These are phyloP conservation scores for Petroica traversi DNA, from an alignment of 2,113 vertebrate species.

Conservation along the genomic window DNA sequence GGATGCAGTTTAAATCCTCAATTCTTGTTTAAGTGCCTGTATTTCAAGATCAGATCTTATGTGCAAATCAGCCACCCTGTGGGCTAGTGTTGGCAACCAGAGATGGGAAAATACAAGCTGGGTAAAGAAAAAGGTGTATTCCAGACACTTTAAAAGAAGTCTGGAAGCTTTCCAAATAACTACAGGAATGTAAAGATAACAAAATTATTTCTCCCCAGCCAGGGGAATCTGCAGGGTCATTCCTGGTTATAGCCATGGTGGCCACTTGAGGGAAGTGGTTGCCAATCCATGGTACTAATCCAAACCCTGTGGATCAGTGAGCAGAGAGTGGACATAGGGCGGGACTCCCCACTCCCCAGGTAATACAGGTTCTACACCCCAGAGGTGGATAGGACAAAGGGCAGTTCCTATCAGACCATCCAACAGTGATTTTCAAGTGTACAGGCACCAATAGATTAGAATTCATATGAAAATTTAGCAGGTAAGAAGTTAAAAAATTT, in stretches of 20 bases:
- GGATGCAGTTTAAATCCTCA: not conserved
- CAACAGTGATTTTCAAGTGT: not conserved
- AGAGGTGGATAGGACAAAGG: not conserved
- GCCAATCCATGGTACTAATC: not conserved
- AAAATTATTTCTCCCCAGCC: not conserved
- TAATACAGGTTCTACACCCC: not conserved
- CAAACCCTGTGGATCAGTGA: not conserved
- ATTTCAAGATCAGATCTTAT: not conserved
- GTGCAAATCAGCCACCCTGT: not conserved
- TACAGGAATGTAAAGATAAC: not conserved
- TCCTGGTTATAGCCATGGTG: not conserved
- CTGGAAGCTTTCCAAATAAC: not conserved
- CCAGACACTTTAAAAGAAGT: not conserved
- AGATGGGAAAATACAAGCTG: not conserved
- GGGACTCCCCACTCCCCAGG: not conserved
- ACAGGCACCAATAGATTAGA: not conserved
- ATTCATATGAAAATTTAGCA: not conserved
- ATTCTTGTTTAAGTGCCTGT: not conserved
- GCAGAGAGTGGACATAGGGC: not conserved
- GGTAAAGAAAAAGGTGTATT: too few relatives aligned
- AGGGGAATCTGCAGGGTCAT: not conserved
- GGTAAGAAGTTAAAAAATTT: not conserved
- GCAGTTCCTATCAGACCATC: not conserved
- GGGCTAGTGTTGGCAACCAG: not conserved
- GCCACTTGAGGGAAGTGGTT: not conserved